Evolutionary conservation across 2,113 vertebrate genomes (phyloP).

Genomic region (Chitala chitala): DNA sequence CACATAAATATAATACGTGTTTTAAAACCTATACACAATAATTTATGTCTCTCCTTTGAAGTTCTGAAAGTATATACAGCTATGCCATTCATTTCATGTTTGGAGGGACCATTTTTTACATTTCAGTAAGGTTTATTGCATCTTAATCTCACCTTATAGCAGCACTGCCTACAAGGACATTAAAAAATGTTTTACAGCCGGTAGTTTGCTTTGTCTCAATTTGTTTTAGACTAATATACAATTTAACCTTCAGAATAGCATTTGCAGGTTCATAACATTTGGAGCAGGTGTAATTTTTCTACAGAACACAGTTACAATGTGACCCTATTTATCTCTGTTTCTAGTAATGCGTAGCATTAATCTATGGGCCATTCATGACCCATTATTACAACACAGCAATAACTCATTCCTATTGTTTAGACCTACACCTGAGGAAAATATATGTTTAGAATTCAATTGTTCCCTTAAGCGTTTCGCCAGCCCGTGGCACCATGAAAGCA

Average conservation of each 20-base stretch:
- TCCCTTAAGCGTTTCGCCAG: conserved; percentile 34
- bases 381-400: conserved; percentile 52
- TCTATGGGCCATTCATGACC: conserved; percentile 62
- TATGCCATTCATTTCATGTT: conserved; percentile 53
- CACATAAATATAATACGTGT: background rate
- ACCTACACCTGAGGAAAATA: conserved; percentile 44
- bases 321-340: conserved; percentile 72
- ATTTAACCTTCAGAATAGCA: conserved; percentile 71
- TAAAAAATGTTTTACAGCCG: conserved; percentile 64
- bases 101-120: conserved; percentile 64
- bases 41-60: conserved; percentile 48
- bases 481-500: conserved; percentile 35
- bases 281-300: conserved; percentile 72
- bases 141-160: conserved; percentile 63
- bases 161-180: conserved; percentile 59
- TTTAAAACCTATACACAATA: background rate
- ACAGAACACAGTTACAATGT: conserved; percentile 68
- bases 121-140: conserved; percentile 59
- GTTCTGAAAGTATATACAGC: conserved; percentile 50
- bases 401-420: conserved; percentile 61
- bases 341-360: conserved; percentile 69
- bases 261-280: conserved; percentile 72
- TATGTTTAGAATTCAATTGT: conserved; percentile 47
- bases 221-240: conserved; percentile 75
- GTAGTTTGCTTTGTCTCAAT: conserved; percentile 63